Percentiles rank a stretch among this genome's conserved stretches.
Evolutionary conservation across 2,888 invertebrate species (phyloP).

Genomic region (Tenthredo mesomela): DNA sequence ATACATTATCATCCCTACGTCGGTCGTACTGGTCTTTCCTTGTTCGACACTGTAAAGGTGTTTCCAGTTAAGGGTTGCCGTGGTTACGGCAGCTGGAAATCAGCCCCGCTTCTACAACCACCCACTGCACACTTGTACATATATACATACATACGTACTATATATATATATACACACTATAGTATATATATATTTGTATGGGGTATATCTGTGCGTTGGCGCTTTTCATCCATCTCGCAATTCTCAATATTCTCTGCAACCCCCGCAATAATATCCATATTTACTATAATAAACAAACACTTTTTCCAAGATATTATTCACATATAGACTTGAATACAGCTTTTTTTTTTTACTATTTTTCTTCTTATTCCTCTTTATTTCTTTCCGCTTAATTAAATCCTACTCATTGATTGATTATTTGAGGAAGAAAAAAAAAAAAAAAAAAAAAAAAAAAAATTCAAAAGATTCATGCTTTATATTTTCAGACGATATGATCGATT

Average conservation of each 20-base stretch:
- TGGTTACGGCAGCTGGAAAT: constrained; percentile 71
- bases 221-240: constrained; percentile 14
- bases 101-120: constrained; percentile 65
- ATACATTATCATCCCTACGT: not conserved
- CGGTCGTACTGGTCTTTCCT: not conserved
- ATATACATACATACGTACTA: not conserved
- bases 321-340: no score
- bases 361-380: not conserved
- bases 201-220: not conserved
- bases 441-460: no score
- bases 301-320: no score
- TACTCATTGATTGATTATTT: not conserved
- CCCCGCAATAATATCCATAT: not conserved
- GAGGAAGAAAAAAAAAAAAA: not conserved
- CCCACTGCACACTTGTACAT: constrained; percentile 1
- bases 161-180: not conserved
- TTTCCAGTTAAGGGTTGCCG: constrained; percentile 75
- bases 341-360: not conserved
- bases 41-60: constrained; percentile 69
- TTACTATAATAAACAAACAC: no score
- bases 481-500: not conserved
- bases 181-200: no score
- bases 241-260: not conserved
- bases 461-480: not conserved
- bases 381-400: not conserved